Percentiles rank a stretch among this genome's conserved stretches.
These are phyloP conservation scores for Atractosteus spatula DNA, from an alignment of 2,113 vertebrate species.

Conservation along the genomic window DNA sequence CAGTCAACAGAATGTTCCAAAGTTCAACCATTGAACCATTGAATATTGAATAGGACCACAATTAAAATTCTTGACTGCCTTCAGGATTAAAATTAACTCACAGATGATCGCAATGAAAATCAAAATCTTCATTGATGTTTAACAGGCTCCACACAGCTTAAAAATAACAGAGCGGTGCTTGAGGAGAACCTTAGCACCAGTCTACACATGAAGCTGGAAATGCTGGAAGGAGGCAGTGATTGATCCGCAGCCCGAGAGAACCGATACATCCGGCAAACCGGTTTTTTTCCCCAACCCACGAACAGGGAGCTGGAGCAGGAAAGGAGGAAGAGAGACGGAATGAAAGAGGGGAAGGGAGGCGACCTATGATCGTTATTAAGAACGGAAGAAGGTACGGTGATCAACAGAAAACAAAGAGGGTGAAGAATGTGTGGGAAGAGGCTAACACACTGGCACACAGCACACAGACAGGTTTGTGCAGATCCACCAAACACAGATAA, in stretches of 20 bases:
- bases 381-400: too few relatives aligned
- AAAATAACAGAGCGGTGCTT: not conserved
- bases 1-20: too few relatives aligned
- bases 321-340: not conserved
- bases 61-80: too few relatives aligned
- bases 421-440: not conserved
- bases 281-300: not conserved
- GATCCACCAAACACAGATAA: not conserved
- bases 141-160: not conserved
- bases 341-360: not conserved
- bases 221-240: not conserved
- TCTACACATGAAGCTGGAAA: not conserved
- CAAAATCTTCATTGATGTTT: too few relatives aligned
- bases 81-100: too few relatives aligned
- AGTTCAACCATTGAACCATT: too few relatives aligned
- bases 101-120: too few relatives aligned
- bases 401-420: not conserved
- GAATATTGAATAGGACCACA: too few relatives aligned
- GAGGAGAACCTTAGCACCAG: not conserved
- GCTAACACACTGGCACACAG: not conserved
- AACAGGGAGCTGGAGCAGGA: slow-evolving; percentile 3
- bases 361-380: too few relatives aligned
- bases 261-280: not conserved
- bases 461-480: not conserved
- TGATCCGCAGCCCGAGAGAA: not conserved